A percentile compares a stretch with the other conserved stretches of the same genome.
phyloP scores from a whole-genome alignment of 92 coral and sea anemone genomes.

The Desmophyllum pertusum region DNA sequence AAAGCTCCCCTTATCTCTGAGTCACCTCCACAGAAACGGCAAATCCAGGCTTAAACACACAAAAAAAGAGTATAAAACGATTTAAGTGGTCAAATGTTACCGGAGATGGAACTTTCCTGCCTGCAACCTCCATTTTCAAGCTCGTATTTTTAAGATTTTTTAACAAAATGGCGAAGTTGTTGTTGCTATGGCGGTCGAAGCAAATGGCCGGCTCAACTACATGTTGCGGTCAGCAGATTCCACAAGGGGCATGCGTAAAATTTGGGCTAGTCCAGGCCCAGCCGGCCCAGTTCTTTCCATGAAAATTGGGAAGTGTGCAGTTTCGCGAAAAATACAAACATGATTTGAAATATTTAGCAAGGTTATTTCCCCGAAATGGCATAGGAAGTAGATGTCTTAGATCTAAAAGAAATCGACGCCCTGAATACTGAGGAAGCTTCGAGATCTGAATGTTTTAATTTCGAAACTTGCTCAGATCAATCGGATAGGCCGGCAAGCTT shows the following conservation, averaged over 20 bases:
- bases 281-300: neutral
- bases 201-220: neutral
- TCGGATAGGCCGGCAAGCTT: neutral
- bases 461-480: neutral
- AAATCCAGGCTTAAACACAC: neutral
- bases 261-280: slow-evolving; percentile 7
- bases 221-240: neutral
- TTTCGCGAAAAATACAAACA: neutral
- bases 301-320: neutral
- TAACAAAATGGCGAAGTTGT: neutral
- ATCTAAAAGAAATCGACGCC: neutral
- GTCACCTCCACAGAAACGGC: neutral
- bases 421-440: neutral
- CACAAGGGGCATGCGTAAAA: neutral
- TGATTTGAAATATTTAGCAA: neutral
- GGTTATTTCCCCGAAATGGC: slow-evolving; percentile 18
- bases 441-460: slow-evolving; percentile 1
- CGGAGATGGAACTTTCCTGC: slow-evolving; percentile 76
- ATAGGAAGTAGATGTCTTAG: neutral
- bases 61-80: neutral
- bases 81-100: slow-evolving; percentile 31
- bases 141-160: slow-evolving; percentile 9
- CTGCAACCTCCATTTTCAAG: slow-evolving; percentile 68
- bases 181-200: slow-evolving; percentile 60
- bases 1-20: neutral